Base-by-base conservation (phyloP, 2,888 invertebrate genomes). In the Synergus umbraculus region DNA sequence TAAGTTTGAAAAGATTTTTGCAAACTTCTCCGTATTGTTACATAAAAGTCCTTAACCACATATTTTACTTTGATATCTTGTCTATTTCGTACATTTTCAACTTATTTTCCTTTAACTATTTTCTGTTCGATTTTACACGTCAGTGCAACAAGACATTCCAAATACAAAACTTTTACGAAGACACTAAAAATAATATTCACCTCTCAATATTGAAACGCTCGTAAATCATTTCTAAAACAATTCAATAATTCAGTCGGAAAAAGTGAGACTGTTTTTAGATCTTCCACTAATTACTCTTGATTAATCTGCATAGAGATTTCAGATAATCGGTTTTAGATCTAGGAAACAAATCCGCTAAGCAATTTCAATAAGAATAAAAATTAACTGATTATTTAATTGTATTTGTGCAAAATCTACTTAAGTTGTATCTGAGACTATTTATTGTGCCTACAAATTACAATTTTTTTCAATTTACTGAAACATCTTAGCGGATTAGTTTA, bases 161-260 rank as follows among this genome's bases (percentile, higher is more conserved):
- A 41, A 69, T 58, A 54, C n/a, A 73, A 73, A 73, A 73, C 10
- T 37, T 73, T 73, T 41, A 73, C 73, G 49, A 73, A 73, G 49
- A 73, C n/a, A 54, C 54, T 29, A 73, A 54, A 15, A 73, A n/a
- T 41, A 73, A 73, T 22, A 46, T 58, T 29, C 54, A 4, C 37
- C 7, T 54, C 41, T 10, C 29, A 69, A 46, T 29, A 54, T 69
- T 69, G 46, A 73, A 54, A 54, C 12, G 41, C 4, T 49, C 54
- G n/a, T 58, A 37, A 69, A 69, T n/a, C 37, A 54, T 58, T 54
- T 54, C 69, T 49, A 41, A 73, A 73, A 54, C 29, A 73, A 73
- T 73, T 73, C 73, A 73, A 37, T 73, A 73, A 54, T 73, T 73
- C 54, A 73, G 41, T 41, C 73, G n/a, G n/a, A 54, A 58, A 46